A percentile compares a stretch with the other conserved stretches of the same genome.
These are phyloP conservation scores for Sciurus carolinensis DNA, from an alignment of 2,797 vertebrate genomes.

Conservation along the genomic window DNA sequence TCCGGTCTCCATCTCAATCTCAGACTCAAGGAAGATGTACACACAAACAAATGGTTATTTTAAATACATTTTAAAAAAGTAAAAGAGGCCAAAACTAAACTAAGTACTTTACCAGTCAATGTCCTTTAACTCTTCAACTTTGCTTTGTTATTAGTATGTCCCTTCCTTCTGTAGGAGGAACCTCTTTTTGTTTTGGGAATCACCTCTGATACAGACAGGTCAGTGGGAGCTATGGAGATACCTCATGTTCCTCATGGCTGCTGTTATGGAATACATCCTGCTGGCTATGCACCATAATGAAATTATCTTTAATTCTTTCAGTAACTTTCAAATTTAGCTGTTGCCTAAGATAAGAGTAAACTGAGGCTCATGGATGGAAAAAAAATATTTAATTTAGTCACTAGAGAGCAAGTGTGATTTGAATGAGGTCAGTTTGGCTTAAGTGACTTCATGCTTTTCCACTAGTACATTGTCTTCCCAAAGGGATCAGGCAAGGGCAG, in stretches of 20 bases:
- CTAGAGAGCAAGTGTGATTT: not conserved
- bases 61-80: not conserved
- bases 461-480: rapidly evolving
- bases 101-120: not conserved
- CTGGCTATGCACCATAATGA: not conserved
- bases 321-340: not conserved
- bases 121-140: not conserved
- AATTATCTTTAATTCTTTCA: not conserved
- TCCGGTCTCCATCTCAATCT: not conserved
- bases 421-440: not conserved
- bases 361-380: not conserved
- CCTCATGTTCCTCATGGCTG: not conserved
- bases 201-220: not conserved
- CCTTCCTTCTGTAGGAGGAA: not conserved
- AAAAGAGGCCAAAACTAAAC: not conserved
- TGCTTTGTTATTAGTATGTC: not conserved
- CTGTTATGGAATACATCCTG: not conserved
- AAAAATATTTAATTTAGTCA: not conserved
- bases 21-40: not conserved
- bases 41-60: not conserved
- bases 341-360: not conserved
- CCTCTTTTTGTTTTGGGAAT: not conserved
- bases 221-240: not conserved
- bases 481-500: not conserved
- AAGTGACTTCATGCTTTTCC: not conserved